A percentile compares a stretch with the other conserved stretches of the same genome.
These are phyloP conservation scores for Heliothis subflexa DNA, from an alignment of 1,140 invertebrate species.

Conservation along the genomic window DNA sequence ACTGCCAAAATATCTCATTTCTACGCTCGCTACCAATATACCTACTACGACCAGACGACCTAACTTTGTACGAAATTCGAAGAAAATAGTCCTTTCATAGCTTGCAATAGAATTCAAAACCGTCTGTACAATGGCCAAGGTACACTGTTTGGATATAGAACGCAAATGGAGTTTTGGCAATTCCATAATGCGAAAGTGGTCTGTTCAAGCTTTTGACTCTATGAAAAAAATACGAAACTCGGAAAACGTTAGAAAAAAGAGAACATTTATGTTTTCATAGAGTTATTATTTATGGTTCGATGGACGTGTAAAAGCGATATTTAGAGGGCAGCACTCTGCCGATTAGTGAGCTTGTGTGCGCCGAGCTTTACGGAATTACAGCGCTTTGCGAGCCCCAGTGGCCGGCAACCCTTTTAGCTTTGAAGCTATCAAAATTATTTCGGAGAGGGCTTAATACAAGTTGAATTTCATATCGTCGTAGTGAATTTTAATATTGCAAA, in stretches of 20 bases:
- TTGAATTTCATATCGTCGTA: slow-evolving; percentile 59
- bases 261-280: slow-evolving; percentile 86
- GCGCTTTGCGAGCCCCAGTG: slow-evolving; percentile 62
- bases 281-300: slow-evolving; percentile 84
- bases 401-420: slow-evolving; percentile 76
- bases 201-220: slow-evolving; percentile 86
- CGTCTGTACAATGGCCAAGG: slow-evolving; percentile 5
- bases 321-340: slow-evolving; percentile 81
- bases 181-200: slow-evolving; percentile 86
- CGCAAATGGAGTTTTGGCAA: slow-evolving; percentile 84
- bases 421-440: slow-evolving; percentile 80
- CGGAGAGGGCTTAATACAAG: slow-evolving; percentile 63
- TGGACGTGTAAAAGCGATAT: slow-evolving; percentile 83
- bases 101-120: slow-evolving; percentile 56
- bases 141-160: slow-evolving; percentile 65
- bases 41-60: slow-evolving; percentile 57
- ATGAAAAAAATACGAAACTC: slow-evolving; percentile 84
- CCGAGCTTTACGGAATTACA: slow-evolving; percentile 65
- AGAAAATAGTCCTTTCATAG: slow-evolving; percentile 49
- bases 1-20: slow-evolving; percentile 86
- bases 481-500: slow-evolving; percentile 59
- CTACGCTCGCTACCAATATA: slow-evolving; percentile 77
- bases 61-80: slow-evolving; percentile 46
- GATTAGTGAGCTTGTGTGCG: slow-evolving; percentile 77
- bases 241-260: slow-evolving; percentile 85